Evolutionary conservation across 92 coral and sea anemone species (phyloP), one percentile per base, ranked within the genome.

Genomic region (Pocillopora grandis): DNA sequence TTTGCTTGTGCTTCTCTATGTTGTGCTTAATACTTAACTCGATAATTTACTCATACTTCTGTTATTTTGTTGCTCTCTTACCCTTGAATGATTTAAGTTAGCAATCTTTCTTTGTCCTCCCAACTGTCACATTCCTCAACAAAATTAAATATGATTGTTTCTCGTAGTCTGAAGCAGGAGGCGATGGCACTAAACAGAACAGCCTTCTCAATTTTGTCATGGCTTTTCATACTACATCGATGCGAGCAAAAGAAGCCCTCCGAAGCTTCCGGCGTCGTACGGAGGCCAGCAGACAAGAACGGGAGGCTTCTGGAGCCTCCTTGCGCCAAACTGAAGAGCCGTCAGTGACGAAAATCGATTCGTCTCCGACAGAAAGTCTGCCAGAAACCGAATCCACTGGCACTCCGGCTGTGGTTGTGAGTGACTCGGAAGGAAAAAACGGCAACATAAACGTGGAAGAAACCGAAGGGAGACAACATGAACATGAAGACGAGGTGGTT

Each of bases 141-240:
- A 74, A 56, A n/a, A 10, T 57, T 27, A 33, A 20, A 1, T 23
- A 1, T 74, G 10, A 10, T 12, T 15, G 19, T 48, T 12, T 72
- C 27, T 64, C 9, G 3, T 66, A 83, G 86, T 65, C 73, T 55
- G 80, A 48, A 76, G 36, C 31, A 35, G 76, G 19, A 52, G 48
- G 55, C 37, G 87, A 81, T 33, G 83, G 84, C 17, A 88, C 85
- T 19, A 85, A 88, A 56, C 86, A 82, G 58, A 94, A 91, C 78
- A 94, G 98, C 60, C 86, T 94, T 72, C 93, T 84, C 10, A 91
- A 90, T 84, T 94, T 94, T 56, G 92, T 94, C 4, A 88, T 87
- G 88, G 95, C 95, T 9, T 86, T 94, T 61, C 98, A 94, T 78
- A 89, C 95, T 76, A 94, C 98, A 42, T 94, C 98, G 15, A 92